Conservation (phyloP, 2,113 vertebrate species). For the Echinops telfairi region DNA sequence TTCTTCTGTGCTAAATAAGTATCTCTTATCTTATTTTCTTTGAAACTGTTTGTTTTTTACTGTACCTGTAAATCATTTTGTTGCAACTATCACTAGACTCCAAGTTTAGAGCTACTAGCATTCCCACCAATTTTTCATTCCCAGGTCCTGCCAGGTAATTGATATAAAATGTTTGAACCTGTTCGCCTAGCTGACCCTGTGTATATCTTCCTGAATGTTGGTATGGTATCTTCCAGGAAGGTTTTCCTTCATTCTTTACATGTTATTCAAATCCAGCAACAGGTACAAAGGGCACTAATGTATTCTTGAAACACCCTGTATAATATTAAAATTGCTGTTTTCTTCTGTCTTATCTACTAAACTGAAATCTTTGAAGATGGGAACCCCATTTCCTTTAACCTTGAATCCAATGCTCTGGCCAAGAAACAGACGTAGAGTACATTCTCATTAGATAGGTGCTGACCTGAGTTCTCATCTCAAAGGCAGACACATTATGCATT, state of each 20-base stretch:
- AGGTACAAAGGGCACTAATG: neutral
- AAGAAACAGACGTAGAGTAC: neutral
- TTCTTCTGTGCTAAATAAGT: slow-evolving; percentile 58
- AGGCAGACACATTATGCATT: neutral
- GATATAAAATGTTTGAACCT: neutral
- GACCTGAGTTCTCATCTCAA: neutral
- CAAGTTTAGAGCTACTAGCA: neutral
- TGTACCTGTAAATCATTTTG: slow-evolving; percentile 9
- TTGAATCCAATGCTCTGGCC: neutral
- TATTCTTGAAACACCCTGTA: neutral
- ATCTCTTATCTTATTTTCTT: slow-evolving; percentile 17
- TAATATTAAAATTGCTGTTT: neutral
- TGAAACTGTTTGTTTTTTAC: slow-evolving; percentile 32
- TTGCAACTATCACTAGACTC: neutral
- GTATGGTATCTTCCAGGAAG: neutral
- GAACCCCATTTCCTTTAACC: neutral
- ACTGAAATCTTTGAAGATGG: neutral
- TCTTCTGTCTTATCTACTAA: neutral
- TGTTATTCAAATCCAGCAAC: neutral
- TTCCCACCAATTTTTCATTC: neutral
- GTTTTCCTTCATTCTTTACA: neutral
- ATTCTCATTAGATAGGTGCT: neutral
- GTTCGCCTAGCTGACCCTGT: neutral
- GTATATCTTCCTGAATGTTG: neutral
- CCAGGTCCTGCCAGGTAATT: neutral